phyloP scores from a whole-genome alignment of 64 coral and sea anemone genomes.

The Pachyseris speciosa region DNA sequence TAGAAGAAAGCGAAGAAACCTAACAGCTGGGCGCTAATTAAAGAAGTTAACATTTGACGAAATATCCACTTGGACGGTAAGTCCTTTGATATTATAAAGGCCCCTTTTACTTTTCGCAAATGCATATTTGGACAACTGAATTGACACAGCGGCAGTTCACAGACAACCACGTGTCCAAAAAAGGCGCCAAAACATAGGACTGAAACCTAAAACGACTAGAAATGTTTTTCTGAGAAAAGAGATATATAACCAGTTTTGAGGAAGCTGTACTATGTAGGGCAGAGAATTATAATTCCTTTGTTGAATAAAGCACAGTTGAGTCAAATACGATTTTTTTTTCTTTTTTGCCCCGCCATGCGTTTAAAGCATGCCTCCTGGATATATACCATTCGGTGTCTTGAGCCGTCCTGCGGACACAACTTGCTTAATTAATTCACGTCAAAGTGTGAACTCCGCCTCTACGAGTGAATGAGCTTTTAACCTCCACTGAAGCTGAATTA shows the following conservation, averaged over 20 bases:
- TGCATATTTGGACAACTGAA: constrained; percentile 6
- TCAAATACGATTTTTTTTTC: neutral
- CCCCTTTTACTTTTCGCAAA: neutral
- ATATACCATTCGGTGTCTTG: neutral
- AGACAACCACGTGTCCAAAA: neutral
- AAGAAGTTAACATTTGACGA: constrained; percentile 1
- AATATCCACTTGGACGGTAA: neutral
- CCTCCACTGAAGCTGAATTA: neutral
- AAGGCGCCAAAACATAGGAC: too few relatives aligned
- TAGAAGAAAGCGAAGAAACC: neutral
- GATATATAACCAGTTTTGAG: too few relatives aligned
- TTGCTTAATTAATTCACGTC: neutral
- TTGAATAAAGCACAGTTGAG: too few relatives aligned
- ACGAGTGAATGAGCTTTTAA: neutral
- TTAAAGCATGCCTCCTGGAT: neutral
- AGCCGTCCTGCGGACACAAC: neutral
- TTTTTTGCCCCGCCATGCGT: neutral
- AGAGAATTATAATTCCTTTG: too few relatives aligned
- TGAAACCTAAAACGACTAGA: too few relatives aligned
- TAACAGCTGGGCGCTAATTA: neutral
- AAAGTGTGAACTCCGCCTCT: neutral
- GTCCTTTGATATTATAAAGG: neutral
- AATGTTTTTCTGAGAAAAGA: too few relatives aligned
- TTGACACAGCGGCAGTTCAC: neutral
- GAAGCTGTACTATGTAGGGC: too few relatives aligned